Percentiles rank a stretch among this genome's conserved stretches.
Conservation (phyloP, 2,888 invertebrate species). For the Calephelis perditalis region DNA sequence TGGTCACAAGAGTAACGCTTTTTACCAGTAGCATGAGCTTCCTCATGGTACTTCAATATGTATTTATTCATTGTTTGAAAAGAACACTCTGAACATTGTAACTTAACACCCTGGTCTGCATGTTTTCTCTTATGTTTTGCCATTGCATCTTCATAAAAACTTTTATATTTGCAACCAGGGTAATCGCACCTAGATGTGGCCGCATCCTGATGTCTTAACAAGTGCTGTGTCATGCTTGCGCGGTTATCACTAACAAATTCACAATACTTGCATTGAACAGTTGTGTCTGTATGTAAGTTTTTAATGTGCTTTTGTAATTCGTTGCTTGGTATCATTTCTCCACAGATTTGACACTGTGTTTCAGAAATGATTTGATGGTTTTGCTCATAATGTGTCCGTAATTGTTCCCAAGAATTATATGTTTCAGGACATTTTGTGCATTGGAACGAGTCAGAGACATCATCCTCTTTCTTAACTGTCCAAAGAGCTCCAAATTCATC, state of each 20-base stretch:
- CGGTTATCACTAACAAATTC: conserved; percentile 53
- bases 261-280: conserved; percentile 53
- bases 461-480: conserved; percentile 51
- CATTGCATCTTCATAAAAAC: conserved; percentile 61
- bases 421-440: conserved; percentile 59
- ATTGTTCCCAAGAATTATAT: conserved; percentile 48
- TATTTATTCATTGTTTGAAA: conserved; percentile 71
- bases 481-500: conserved; percentile 30
- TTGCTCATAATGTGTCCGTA: conserved; percentile 54
- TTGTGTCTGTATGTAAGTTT: conserved; percentile 38
- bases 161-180: conserved; percentile 55
- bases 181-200: conserved; percentile 54
- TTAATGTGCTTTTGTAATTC: conserved; percentile 61
- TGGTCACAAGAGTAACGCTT: conserved; percentile 60
- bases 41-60: conserved; percentile 62
- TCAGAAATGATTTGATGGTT: conserved; percentile 47
- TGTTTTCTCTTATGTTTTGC: conserved; percentile 58
- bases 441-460: conserved; percentile 47
- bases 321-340: conserved; percentile 45
- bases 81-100: conserved; percentile 59
- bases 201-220: conserved; percentile 56
- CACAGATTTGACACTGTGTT: conserved; percentile 63
- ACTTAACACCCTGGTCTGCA: conserved; percentile 52
- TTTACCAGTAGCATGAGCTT: conserved; percentile 60
- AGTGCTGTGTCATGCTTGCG: conserved; percentile 61